Percentiles rank a stretch among this genome's conserved stretches.
phyloP scores from a whole-genome alignment of 2,888 invertebrate species.

The Melieria crassipennis region DNA sequence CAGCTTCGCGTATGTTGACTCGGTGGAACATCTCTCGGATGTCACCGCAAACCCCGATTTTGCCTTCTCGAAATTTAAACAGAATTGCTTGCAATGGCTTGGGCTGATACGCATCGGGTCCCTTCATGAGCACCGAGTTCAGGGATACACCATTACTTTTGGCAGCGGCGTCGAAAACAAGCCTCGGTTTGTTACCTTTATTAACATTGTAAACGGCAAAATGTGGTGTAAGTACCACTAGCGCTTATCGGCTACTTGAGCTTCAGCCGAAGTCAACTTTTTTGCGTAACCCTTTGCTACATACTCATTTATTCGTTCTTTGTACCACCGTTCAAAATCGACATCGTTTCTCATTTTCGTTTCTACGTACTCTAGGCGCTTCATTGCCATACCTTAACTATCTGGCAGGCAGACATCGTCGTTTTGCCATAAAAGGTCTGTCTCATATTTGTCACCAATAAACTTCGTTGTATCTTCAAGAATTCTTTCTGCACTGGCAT shows the following conservation, averaged over 20 bases:
- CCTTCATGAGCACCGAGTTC: slow-evolving; percentile 49
- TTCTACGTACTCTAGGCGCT: slow-evolving; percentile 2
- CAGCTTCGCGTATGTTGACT: too few species aligned
- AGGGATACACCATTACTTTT: slow-evolving; percentile 40
- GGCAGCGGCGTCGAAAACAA: background rate
- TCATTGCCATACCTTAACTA: slow-evolving; percentile 26
- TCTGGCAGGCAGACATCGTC: slow-evolving; percentile 1
- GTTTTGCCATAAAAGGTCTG: slow-evolving; percentile 27
- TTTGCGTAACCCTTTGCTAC: slow-evolving; percentile 31
- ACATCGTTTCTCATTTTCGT: slow-evolving; percentile 2
- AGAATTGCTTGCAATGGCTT: slow-evolving; percentile 48
- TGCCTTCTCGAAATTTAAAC: slow-evolving; percentile 54
- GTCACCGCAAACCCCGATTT: slow-evolving; percentile 46
- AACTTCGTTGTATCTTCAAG: slow-evolving; percentile 5
- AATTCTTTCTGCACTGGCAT: background rate
- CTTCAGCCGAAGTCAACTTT: slow-evolving; percentile 20
- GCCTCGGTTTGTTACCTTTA: slow-evolving; percentile 9
- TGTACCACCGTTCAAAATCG: slow-evolving; percentile 15
- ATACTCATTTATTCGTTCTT: slow-evolving; percentile 25
- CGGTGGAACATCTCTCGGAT: slow-evolving; percentile 18
- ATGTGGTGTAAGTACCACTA: slow-evolving; percentile 3
- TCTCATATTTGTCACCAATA: slow-evolving; percentile 2
- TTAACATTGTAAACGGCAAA: slow-evolving; percentile 17
- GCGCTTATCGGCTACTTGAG: background rate
- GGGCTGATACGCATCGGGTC: slow-evolving; percentile 48